These are phyloP conservation scores for Manis pentadactyla DNA, from an alignment of 2,797 vertebrate species.

Conservation along the genomic window DNA sequence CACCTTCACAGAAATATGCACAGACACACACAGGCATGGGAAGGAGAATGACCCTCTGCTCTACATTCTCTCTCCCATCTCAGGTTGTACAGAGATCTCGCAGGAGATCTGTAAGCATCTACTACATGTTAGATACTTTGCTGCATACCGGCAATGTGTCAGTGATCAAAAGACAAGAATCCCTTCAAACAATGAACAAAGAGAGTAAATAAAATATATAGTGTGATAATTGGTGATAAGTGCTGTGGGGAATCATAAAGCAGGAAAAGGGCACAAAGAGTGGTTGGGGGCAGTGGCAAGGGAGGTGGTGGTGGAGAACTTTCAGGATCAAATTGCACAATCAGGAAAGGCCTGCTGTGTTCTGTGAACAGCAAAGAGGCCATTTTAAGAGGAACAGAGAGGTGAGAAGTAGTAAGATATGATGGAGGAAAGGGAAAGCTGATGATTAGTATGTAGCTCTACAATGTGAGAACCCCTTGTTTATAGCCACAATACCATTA, in stretches of 20 bases:
- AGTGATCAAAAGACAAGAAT: constrained; percentile 54
- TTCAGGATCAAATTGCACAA: neutral
- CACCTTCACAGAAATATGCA: neutral
- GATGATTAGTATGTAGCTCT: neutral
- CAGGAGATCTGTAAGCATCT: neutral
- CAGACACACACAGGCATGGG: neutral
- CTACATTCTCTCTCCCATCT: neutral
- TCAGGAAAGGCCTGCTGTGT: constrained; percentile 27
- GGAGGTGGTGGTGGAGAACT: neutral
- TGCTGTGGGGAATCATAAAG: constrained; percentile 2
- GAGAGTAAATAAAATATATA: neutral
- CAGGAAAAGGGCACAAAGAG: neutral
- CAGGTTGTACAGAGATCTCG: neutral
- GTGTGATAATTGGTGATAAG: neutral
- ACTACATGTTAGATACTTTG: neutral
- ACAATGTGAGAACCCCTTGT: neutral
- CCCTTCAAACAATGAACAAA: constrained; percentile 37
- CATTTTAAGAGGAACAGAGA: neutral
- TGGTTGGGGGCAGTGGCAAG: neutral
- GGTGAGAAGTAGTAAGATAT: constrained; percentile 11
- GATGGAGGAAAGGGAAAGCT: neutral
- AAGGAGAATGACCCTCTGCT: neutral
- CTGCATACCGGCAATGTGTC: neutral
- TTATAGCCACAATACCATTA: neutral
- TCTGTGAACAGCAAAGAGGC: constrained; percentile 21